phyloP scores from a whole-genome alignment of 2,797 vertebrate genomes.

The Betta splendens region DNA sequence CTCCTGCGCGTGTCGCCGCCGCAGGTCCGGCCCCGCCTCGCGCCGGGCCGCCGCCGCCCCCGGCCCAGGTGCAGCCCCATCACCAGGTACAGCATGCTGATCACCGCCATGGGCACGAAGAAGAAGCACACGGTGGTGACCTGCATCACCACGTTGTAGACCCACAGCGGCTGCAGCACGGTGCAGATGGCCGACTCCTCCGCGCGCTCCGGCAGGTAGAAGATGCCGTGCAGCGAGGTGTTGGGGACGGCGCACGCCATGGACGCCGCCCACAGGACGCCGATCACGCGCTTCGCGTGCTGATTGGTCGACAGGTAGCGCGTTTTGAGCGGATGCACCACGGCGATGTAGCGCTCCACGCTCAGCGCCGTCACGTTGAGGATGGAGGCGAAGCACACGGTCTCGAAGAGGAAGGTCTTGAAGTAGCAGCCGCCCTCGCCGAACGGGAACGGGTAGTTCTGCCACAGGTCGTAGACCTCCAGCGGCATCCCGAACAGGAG shows the following conservation, averaged over 20 bases:
- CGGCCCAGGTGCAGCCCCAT: conserved; percentile 79
- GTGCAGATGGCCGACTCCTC: conserved; percentile 83
- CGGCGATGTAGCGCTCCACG: conserved; percentile 83
- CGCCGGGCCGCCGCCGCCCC: conserved; percentile 57
- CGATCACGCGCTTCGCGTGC: conserved; percentile 80
- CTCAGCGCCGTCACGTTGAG: conserved; percentile 84
- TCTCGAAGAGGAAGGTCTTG: conserved; percentile 85
- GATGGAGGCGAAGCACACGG: conserved; percentile 83
- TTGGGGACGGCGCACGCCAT: conserved; percentile 83
- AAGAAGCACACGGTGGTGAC: conserved; percentile 85
- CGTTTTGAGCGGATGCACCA: conserved; percentile 82
- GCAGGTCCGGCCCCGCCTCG: conserved; percentile 58
- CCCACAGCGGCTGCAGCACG: conserved; percentile 83
- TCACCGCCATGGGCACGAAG: conserved; percentile 82
- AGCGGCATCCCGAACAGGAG: conserved; percentile 84
- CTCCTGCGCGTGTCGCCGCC: conserved; percentile 60
- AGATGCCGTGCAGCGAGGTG: conserved; percentile 82
- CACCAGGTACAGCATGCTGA: conserved; percentile 81
- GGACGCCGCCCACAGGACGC: conserved; percentile 72
- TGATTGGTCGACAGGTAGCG: conserved; percentile 80
- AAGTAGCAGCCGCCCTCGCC: conserved; percentile 82
- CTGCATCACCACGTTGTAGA: conserved; percentile 85
- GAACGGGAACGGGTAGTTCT: conserved; percentile 86
- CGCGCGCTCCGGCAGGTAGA: conserved; percentile 76
- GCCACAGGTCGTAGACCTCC: conserved; percentile 85